These are phyloP conservation scores for Grus americana DNA, from an alignment of 2,113 vertebrate species.

Conservation along the genomic window DNA sequence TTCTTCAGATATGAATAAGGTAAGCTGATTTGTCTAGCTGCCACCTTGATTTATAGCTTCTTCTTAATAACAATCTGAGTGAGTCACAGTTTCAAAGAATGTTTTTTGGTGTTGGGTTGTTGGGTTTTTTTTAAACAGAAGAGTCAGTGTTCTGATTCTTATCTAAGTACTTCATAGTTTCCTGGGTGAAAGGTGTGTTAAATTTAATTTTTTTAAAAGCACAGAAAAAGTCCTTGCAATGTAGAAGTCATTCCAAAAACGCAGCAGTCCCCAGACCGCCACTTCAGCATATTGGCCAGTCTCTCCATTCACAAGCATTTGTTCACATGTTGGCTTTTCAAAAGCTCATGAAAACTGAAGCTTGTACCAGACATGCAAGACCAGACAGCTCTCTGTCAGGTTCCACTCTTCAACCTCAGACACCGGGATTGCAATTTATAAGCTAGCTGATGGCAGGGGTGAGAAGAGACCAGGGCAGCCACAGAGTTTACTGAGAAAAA, in stretches of 20 bases:
- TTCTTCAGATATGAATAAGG: not conserved
- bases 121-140: not conserved
- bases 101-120: not conserved
- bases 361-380: not conserved
- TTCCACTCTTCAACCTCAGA: not conserved
- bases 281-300: not conserved
- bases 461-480: not conserved
- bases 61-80: not conserved
- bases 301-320: not conserved
- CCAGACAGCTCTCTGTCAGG: not conserved
- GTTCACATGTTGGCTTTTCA: not conserved
- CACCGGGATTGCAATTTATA: not conserved
- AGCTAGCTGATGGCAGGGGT: not conserved
- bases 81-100: not conserved
- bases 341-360: not conserved
- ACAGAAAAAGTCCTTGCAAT: not conserved
- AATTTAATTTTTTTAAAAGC: not conserved
- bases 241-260: not conserved
- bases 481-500: not conserved
- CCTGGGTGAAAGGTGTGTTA: not conserved
- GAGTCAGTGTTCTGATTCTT: not conserved
- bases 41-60: not conserved
- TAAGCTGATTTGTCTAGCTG: not conserved
- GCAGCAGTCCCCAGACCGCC: not conserved
- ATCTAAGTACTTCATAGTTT: not conserved